Evolutionary conservation across 2,113 vertebrate genomes (phyloP).

Genomic region (Corythornis cristatus): DNA sequence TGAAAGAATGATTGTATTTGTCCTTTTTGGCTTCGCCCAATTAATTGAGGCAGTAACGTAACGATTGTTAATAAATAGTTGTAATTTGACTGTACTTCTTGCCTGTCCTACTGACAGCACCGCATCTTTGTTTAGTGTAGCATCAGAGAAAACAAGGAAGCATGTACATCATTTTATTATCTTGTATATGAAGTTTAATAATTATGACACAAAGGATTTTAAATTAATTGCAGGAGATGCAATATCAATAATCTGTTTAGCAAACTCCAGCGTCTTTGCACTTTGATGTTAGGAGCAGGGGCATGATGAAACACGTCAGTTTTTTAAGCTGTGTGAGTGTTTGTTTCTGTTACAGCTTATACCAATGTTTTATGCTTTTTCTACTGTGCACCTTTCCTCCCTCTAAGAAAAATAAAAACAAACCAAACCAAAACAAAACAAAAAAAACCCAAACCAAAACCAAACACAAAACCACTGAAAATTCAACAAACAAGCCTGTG

Average conservation of each 20-base stretch:
- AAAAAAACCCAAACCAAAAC: not conserved
- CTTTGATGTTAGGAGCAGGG: conserved; percentile 53
- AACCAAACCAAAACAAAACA: not conserved
- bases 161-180: conserved; percentile 61
- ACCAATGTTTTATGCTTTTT: conserved; percentile 27
- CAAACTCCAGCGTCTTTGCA: conserved; percentile 46
- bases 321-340: not conserved
- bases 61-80: conserved; percentile 46
- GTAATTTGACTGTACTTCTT: conserved; percentile 58
- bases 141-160: conserved; percentile 54
- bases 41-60: conserved; percentile 66
- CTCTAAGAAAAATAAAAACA: not conserved
- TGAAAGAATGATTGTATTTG: conserved; percentile 71
- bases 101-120: conserved; percentile 27
- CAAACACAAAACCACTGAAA: not conserved
- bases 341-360: conserved; percentile 45
- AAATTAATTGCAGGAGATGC: conserved; percentile 68
- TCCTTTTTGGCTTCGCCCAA: conserved; percentile 71
- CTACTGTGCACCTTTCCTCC: not conserved
- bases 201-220: conserved; percentile 65
- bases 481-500: not conserved
- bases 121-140: conserved; percentile 55
- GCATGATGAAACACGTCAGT: not conserved
- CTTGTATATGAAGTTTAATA: conserved; percentile 67
- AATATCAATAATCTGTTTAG: conserved; percentile 67